Base-by-base conservation (phyloP, 2,888 invertebrate genomes). In the Drosophila melanocephala region DNA sequence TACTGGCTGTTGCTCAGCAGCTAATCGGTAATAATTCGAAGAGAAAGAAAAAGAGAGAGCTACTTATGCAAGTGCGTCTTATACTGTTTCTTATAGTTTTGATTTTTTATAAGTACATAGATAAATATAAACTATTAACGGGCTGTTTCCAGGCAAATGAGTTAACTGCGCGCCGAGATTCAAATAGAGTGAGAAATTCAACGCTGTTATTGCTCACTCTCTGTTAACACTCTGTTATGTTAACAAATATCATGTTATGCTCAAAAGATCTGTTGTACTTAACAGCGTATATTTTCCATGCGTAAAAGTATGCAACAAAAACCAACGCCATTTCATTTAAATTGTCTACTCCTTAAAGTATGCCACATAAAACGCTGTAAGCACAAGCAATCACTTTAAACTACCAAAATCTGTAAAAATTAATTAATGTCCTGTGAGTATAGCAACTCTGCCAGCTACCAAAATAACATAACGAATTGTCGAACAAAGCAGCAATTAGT, bases 221-320 rank as follows among this genome's bases (percentile, higher is more conserved):
- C 14, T 52, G 74, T 64, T 56, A 42, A 26, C 26, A 26, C 26
- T 26, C 1, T 26, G 26, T 26, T 26, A 26, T 26, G 28, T 52
- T 57, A 60, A 19, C 4, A 12, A 1, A 7, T 12, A 32, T 19
- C 10, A 55, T 56, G 55, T 55, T 50, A 28, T 28, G 44, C 44
- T 47, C 28, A 35, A 33, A 28, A 53, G 65, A 53, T 66, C 61
- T 53, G 58, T 44, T 47, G 22, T n/a, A 14, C 1, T 16, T 30
- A 35, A 39, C 42, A 50, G 26, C 10, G 5, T 2, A 1, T 19
- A 4, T 39, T 58, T 32, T 1, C 22, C 12, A 16, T 3, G 22
- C 7, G 14, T 44, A 28, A 19, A 61, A 52, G 67, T 73, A 77
- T 76, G 66, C 78, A 47, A 66, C 19, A 19, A 5, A 33, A 28